Conservation (phyloP, 1,140 invertebrate genomes). For the Eriosoma lanigerum region DNA sequence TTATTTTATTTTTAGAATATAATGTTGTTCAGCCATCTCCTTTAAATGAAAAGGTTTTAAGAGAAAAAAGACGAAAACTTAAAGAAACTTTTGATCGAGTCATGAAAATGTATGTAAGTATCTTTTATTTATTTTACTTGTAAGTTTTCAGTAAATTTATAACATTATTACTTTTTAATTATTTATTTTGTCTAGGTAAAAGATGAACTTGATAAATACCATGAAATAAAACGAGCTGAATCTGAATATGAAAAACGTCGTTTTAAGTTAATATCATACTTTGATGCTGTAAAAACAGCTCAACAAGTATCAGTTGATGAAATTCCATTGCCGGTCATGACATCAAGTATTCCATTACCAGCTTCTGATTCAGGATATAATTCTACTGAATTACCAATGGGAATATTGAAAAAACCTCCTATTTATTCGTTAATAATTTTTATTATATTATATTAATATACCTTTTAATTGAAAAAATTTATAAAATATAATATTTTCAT, state of each 20-base stretch:
- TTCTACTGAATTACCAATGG: slow-evolving; percentile 58
- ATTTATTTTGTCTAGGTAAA: slow-evolving; percentile 71
- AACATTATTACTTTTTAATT: slow-evolving; percentile 1
- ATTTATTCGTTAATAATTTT: slow-evolving; percentile 60
- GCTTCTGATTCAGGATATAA: slow-evolving; percentile 58
- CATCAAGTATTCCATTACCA: slow-evolving; percentile 59
- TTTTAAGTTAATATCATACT: slow-evolving; percentile 84
- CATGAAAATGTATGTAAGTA: slow-evolving; percentile 94
- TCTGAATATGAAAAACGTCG: slow-evolving; percentile 90
- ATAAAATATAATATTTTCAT: not conserved
- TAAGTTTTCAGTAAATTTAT: not conserved
- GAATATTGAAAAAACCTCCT: slow-evolving; percentile 77
- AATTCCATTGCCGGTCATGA: slow-evolving; percentile 78
- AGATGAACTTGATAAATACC: slow-evolving; percentile 93
- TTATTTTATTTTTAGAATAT: slow-evolving; percentile 72
- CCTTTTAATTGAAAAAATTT: not conserved
- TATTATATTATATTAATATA: slow-evolving; percentile 6
- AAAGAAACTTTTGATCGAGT: slow-evolving; percentile 93
- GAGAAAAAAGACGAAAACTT: slow-evolving; percentile 94
- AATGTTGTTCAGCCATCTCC: slow-evolving; percentile 91
- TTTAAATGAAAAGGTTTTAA: slow-evolving; percentile 93
- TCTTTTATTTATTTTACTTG: slow-evolving; percentile 33
- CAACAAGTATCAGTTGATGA: slow-evolving; percentile 91
- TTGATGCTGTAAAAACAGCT: slow-evolving; percentile 91
- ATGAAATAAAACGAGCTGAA: slow-evolving; percentile 86